Evolutionary conservation across 2,797 vertebrate genomes (phyloP).

Genomic region (Poecilia wingei): DNA sequence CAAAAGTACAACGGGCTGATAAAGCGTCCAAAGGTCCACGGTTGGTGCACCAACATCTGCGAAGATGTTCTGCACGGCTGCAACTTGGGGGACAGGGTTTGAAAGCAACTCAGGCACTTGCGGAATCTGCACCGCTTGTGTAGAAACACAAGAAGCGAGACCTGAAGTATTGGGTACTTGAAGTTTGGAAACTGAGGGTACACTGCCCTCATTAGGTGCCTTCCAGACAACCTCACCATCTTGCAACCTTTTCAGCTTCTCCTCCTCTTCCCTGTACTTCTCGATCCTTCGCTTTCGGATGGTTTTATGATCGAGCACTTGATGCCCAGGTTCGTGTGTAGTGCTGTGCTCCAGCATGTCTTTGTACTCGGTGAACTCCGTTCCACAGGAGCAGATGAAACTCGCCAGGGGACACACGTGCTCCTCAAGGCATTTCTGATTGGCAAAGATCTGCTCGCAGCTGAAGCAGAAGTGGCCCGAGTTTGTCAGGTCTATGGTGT

Average conservation of each 20-base stretch:
- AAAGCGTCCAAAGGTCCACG: conserved; percentile 76
- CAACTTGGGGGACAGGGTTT: conserved; percentile 13
- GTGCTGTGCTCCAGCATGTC: conserved; percentile 73
- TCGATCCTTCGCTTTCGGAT: conserved; percentile 66
- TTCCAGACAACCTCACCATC: conserved; percentile 63
- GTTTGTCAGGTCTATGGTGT: conserved; percentile 36
- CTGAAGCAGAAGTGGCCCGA: conserved; percentile 69
- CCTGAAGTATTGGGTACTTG: conserved; percentile 29
- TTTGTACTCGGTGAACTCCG: conserved; percentile 67
- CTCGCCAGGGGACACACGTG: conserved; percentile 65
- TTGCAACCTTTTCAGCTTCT: conserved; percentile 60
- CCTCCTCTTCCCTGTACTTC: conserved; percentile 56
- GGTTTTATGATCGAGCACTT: conserved; percentile 64
- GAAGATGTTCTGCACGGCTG: conserved; percentile 48
- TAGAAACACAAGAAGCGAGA: not conserved
- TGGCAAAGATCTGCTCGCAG: conserved; percentile 74
- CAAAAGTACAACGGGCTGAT: conserved; percentile 76
- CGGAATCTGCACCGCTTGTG: conserved; percentile 25
- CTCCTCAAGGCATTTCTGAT: conserved; percentile 63
- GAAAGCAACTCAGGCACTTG: conserved; percentile 49
- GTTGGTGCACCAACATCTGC: conserved; percentile 61
- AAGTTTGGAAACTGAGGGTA: conserved; percentile 1
- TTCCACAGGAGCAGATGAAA: conserved; percentile 79
- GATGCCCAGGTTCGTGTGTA: conserved; percentile 70
- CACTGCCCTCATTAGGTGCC: not conserved